Evolutionary conservation across 2,797 vertebrate genomes (phyloP).

Genomic region (Microctenopoma steveboyesi): DNA sequence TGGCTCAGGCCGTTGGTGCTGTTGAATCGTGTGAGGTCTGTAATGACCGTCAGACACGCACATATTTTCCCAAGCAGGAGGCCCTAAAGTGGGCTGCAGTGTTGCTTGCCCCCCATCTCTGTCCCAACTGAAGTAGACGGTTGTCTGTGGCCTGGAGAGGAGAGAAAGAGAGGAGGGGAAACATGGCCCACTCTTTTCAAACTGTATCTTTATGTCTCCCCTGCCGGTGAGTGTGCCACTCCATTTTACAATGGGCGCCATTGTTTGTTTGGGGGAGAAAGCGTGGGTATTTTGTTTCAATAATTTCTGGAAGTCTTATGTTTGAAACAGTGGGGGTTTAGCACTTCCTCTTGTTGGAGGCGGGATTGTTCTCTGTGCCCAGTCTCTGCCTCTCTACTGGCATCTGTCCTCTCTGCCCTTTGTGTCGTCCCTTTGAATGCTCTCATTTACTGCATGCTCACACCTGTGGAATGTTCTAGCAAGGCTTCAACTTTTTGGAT

Average conservation of each 20-base stretch:
- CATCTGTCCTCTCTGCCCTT: constrained; percentile 52
- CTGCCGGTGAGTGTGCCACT: constrained; percentile 83
- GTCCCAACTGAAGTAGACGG: constrained; percentile 66
- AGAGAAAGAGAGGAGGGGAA: constrained; percentile 20
- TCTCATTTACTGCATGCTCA: constrained; percentile 15
- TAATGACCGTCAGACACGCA: constrained; percentile 68
- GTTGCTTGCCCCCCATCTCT: constrained; percentile 53
- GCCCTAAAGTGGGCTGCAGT: constrained; percentile 54
- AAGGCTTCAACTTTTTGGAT: constrained; percentile 16
- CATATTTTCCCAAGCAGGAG: constrained; percentile 69
- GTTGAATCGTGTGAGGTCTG: constrained; percentile 66
- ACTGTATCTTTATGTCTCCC: constrained; percentile 86
- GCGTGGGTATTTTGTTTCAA: constrained; percentile 88
- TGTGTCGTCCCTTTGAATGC: constrained; percentile 31
- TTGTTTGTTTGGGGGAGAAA: constrained; percentile 89
- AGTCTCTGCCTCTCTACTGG: constrained; percentile 48
- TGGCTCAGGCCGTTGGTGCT: constrained; percentile 59
- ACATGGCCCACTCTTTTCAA: constrained; percentile 83
- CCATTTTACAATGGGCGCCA: constrained; percentile 85
- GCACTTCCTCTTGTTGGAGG: constrained; percentile 74
- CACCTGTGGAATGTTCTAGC: constrained; percentile 37
- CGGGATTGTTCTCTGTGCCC: constrained; percentile 59
- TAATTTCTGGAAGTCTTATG: constrained; percentile 92
- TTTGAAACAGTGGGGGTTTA: constrained; percentile 83
- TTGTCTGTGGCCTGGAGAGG: constrained; percentile 48